Evolutionary conservation across 2,888 invertebrate genomes (phyloP).

Genomic region (Yponomeuta cagnagella): DNA sequence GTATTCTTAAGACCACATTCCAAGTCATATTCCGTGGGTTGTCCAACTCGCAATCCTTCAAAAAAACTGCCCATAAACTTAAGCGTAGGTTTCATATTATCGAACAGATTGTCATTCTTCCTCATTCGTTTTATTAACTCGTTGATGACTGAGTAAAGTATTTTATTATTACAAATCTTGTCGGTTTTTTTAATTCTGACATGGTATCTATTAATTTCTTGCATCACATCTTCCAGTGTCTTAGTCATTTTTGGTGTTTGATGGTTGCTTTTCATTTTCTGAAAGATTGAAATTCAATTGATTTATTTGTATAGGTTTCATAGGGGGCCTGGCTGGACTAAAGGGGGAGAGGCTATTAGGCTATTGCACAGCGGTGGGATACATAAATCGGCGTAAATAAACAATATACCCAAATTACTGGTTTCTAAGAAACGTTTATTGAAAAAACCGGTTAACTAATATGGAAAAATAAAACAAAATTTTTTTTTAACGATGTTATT

Average conservation of each 20-base stretch:
- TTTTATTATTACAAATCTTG: slow-evolving; percentile 36
- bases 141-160: slow-evolving; percentile 39
- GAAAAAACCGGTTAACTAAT: no score
- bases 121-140: slow-evolving; percentile 39
- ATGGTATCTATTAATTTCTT: slow-evolving; percentile 36
- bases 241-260: slow-evolving; percentile 21
- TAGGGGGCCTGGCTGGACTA: no score
- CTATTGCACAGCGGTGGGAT: no score
- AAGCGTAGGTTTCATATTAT: slow-evolving; percentile 43
- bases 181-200: slow-evolving; percentile 41
- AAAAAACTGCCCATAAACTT: slow-evolving; percentile 53
- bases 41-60: slow-evolving; percentile 48
- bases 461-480: no score
- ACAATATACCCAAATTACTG: no score
- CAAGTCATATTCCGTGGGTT: slow-evolving; percentile 50
- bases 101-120: slow-evolving; percentile 35
- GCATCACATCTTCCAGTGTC: slow-evolving; percentile 37
- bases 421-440: no score
- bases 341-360: no score
- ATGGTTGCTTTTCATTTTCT: neutral
- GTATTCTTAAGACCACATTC: slow-evolving; percentile 43
- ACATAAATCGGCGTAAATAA: no score
- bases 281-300: neutral
- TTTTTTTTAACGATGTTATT: no score
- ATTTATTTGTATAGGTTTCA: no score